phyloP scores from a whole-genome alignment of 2,113 vertebrate genomes.

The Ceyx melanurus region DNA sequence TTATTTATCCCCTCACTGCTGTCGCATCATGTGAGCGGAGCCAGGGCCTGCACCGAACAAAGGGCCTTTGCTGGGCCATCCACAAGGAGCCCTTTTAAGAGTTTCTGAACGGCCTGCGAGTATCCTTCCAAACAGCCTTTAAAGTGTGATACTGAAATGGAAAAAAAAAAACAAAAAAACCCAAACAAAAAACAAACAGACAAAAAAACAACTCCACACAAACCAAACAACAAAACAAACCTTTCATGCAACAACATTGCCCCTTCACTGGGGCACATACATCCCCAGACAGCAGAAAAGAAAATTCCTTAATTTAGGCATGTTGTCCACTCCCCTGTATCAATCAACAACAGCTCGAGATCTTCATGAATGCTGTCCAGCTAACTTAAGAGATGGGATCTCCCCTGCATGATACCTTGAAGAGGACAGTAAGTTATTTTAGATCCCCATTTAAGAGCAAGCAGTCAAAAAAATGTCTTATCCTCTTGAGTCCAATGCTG shows the following conservation, averaged over 20 bases:
- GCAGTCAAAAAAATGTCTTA: not conserved
- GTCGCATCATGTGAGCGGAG: constrained; percentile 46
- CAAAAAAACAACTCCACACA: not conserved
- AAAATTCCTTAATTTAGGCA: not conserved
- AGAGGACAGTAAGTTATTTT: not conserved
- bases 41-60: constrained; percentile 47
- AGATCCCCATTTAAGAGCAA: not conserved
- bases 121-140: constrained; percentile 30
- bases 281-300: accelerated
- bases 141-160: not conserved
- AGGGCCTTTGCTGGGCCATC: constrained; percentile 56
- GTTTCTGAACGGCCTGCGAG: constrained; percentile 16
- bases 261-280: not conserved
- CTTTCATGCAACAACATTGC: not conserved
- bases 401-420: not conserved
- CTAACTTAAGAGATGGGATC: not conserved
- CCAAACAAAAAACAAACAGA: no score
- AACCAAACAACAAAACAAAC: not conserved
- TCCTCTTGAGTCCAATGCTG: accelerated
- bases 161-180: not conserved
- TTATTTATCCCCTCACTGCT: not conserved
- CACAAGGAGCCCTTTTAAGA: constrained; percentile 70
- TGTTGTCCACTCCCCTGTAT: not conserved
- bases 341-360: not conserved
- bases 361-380: not conserved